Base-by-base conservation (phyloP, 2,797 vertebrate genomes). In the Hyperoplus lanceolatus region DNA sequence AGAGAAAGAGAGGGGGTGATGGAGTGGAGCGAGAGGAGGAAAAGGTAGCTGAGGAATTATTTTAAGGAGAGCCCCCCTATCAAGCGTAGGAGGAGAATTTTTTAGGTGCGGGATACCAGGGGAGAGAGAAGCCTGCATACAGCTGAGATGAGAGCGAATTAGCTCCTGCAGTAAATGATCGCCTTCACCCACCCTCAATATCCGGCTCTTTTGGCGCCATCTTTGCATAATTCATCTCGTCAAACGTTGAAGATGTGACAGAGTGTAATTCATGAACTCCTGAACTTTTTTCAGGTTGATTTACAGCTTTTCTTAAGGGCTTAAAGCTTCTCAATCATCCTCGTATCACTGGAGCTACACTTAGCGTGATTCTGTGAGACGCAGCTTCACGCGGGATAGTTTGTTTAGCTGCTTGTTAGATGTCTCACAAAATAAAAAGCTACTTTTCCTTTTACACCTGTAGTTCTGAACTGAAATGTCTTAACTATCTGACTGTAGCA, bases 161-260 rank as follows among this genome's bases (percentile, higher is more conserved):
- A 87, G 80, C 80, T 87, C 29, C 81, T 67, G 83, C 84, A 86
- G 89, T 86, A 90, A 93, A 92, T 89, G 90, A 92, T 93, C 86
- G 81, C 81, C 83, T 90, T 91, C 93, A 82, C 85, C 89, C 93
- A 82, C 85, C 89, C 83, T 90, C 87, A 89, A 90, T 92, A 92
- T 93, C 92, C 89, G 87, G 87, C 89, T 91, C 88, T 73, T 80
- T 90, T 70, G 49, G 81, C 69, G 57, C 75, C 75, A 67, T 82
- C 85, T 87, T 83, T 94, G 90, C 91, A 93, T 93, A 91, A 93
- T 92, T 92, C 81, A 93, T 88, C 88, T 78, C 84, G 62, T 91
- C 92, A 86, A 74, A 86, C 83, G 82, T 78, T 82, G 48, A 89
- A 29, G 89, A 79, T 79, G 76, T 73, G 78, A 77, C 86, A 71